Evolutionary conservation across 2,113 vertebrate genomes (phyloP).

Genomic region (Urocynchramus pylzowi): DNA sequence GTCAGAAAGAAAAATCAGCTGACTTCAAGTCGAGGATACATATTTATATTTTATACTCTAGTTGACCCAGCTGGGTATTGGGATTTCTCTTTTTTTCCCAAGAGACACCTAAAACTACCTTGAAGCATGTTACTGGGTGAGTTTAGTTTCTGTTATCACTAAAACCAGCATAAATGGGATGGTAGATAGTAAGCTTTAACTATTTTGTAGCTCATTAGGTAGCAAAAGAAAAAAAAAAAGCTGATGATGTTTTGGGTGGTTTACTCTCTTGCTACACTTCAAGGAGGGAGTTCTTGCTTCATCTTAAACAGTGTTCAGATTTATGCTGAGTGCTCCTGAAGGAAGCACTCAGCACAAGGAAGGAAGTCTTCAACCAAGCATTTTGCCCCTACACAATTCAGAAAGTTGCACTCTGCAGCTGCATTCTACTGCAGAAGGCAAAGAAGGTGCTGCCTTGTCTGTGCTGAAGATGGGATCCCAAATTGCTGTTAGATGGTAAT

Average conservation of each 20-base stretch:
- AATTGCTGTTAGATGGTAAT: neutral
- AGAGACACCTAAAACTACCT: neutral
- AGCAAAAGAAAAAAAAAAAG: neutral
- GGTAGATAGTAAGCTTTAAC: neutral
- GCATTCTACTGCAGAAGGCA: neutral
- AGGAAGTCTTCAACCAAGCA: neutral
- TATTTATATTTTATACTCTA: neutral
- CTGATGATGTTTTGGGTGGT: neutral
- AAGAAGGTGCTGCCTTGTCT: neutral
- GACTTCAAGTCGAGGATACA: rapidly evolving
- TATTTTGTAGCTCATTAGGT: neutral
- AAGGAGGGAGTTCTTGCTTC: neutral
- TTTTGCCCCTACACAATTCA: rapidly evolving
- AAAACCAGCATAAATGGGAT: neutral
- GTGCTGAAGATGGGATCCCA: neutral
- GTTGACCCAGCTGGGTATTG: neutral
- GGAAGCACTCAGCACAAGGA: too few relatives aligned
- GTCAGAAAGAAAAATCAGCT: neutral
- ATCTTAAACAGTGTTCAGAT: neutral
- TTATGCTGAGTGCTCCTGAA: neutral
- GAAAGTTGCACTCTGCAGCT: neutral
- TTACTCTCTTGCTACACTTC: neutral
- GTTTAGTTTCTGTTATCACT: neutral
- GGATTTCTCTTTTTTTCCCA: neutral
- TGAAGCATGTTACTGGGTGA: neutral